A percentile compares a stretch with the other conserved stretches of the same genome.
Conservation (phyloP, 2,888 invertebrate species). For the Nudaria mundana region DNA sequence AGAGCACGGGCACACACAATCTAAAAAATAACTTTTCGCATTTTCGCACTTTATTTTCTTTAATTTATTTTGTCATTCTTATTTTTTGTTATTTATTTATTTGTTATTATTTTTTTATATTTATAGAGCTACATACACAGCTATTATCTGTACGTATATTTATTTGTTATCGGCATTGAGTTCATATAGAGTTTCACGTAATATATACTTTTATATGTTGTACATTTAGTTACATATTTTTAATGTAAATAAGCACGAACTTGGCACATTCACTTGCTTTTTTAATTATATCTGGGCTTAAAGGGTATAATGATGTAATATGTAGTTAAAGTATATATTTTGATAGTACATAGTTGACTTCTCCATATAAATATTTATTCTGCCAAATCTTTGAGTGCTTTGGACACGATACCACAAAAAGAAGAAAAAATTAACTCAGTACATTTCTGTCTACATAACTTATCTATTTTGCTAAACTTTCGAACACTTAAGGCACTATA, state of each 20-base stretch:
- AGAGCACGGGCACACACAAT: constrained; percentile 48
- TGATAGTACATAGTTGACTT: too few species aligned
- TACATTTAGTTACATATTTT: constrained; percentile 18
- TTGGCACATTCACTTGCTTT: constrained; percentile 59
- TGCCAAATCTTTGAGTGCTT: too few species aligned
- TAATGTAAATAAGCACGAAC: constrained; percentile 36
- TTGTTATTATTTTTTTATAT: constrained; percentile 27
- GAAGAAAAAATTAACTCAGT: too few species aligned
- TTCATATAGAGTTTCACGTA: constrained; percentile 5
- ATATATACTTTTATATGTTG: constrained; percentile 4
- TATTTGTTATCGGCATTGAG: constrained; percentile 15
- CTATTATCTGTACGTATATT: constrained; percentile 43
- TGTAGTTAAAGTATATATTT: too few species aligned
- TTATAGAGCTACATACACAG: constrained; percentile 45
- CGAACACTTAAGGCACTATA: too few species aligned
- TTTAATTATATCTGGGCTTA: not conserved
- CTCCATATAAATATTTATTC: too few species aligned
- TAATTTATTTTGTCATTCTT: too few species aligned
- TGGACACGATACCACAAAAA: too few species aligned
- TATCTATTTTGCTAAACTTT: too few species aligned
- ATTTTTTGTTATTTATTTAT: constrained; percentile 11
- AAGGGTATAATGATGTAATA: too few species aligned
- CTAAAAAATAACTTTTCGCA: constrained; percentile 5
- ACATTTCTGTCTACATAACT: too few species aligned
- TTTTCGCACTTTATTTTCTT: constrained; percentile 14